Evolutionary conservation across 2,888 invertebrate species (phyloP).

Genomic region (Colletes collaris): DNA sequence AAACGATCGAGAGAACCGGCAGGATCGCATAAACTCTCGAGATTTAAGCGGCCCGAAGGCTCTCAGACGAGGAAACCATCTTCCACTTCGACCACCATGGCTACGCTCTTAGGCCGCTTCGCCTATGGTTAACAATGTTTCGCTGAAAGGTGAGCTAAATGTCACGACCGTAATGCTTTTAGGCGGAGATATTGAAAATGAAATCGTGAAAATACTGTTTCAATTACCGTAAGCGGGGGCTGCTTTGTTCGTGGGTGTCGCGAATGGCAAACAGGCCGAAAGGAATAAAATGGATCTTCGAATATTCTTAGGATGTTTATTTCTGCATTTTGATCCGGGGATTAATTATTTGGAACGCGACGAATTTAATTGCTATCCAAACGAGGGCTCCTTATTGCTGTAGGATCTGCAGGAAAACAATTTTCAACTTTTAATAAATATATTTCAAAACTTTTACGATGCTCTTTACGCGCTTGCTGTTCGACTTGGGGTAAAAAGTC

Average conservation of each 20-base stretch:
- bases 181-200: conserved; percentile 54
- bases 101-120: conserved; percentile 50
- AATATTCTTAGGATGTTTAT: neutral
- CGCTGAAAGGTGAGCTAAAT: conserved; percentile 53
- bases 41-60: conserved; percentile 67
- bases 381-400: too few relatives aligned
- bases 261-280: conserved; percentile 25
- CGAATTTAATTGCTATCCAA: too few relatives aligned
- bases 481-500: too few relatives aligned
- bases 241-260: conserved; percentile 25
- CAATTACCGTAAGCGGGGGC: conserved; percentile 31
- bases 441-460: too few relatives aligned
- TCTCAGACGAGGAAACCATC: conserved; percentile 69
- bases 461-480: too few relatives aligned
- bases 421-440: too few relatives aligned
- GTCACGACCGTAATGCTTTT: conserved; percentile 50
- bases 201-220: conserved; percentile 55
- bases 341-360: too few relatives aligned
- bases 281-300: conserved; percentile 13
- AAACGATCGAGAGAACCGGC: conserved; percentile 70
- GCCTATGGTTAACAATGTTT: conserved; percentile 50
- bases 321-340: too few relatives aligned
- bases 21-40: conserved; percentile 70
- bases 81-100: conserved; percentile 66
- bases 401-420: too few relatives aligned